phyloP scores from a whole-genome alignment of 2,113 vertebrate species.

The Neogale vison region DNA sequence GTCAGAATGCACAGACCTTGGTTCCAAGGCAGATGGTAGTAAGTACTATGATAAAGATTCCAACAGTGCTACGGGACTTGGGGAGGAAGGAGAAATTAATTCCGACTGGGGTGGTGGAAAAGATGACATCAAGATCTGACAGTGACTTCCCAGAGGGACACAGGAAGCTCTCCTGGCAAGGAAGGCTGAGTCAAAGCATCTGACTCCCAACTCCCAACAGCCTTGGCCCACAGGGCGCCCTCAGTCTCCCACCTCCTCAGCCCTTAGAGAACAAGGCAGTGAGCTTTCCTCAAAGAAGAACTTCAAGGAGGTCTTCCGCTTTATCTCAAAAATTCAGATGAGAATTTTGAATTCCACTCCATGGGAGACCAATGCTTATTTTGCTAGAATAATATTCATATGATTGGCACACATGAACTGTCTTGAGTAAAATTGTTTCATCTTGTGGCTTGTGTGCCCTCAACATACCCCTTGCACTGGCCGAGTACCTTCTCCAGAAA shows the following conservation, averaged over 20 bases:
- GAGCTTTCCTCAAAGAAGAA: background rate
- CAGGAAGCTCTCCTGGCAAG: background rate
- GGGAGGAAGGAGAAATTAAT: background rate
- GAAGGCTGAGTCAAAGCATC: background rate
- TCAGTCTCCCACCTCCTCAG: background rate
- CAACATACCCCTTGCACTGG: background rate
- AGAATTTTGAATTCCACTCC: background rate
- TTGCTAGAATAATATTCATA: conserved; percentile 24
- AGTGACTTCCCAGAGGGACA: background rate
- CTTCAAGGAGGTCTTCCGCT: background rate
- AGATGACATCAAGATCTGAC: background rate
- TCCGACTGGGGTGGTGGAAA: background rate
- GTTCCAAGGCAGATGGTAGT: background rate
- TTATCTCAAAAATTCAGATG: background rate
- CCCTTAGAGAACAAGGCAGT: background rate
- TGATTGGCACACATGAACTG: background rate
- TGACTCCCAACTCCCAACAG: background rate
- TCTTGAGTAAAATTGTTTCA: background rate
- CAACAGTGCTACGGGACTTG: background rate
- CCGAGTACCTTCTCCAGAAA: background rate
- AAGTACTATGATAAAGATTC: background rate
- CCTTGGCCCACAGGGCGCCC: background rate
- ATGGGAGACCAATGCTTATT: background rate
- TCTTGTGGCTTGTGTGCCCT: background rate
- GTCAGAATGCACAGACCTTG: background rate